A percentile compares a stretch with the other conserved stretches of the same genome.
phyloP scores from a whole-genome alignment of 2,888 invertebrate genomes.

The Uloborus plumipes region DNA sequence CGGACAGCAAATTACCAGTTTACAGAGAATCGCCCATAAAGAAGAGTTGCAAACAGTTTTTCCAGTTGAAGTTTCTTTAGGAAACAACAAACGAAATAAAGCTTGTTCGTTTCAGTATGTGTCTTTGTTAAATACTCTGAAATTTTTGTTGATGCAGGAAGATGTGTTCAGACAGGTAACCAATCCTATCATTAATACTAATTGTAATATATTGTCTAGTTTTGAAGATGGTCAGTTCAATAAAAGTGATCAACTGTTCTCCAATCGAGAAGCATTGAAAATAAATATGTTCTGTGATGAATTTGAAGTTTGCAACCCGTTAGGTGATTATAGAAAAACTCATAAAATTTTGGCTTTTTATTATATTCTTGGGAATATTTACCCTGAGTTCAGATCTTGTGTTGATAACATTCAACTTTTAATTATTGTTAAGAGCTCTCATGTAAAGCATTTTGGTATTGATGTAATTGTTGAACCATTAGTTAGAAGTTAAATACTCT shows the following conservation, averaged over 20 bases:
- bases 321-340: not conserved
- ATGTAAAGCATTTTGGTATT: too few relatives aligned
- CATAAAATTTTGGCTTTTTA: not conserved
- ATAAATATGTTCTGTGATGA: not conserved
- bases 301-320: not conserved
- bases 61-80: not conserved
- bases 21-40: too few relatives aligned
- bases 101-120: not conserved
- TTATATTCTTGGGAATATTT: not conserved
- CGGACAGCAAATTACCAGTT: too few relatives aligned
- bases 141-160: too few relatives aligned
- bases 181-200: too few relatives aligned
- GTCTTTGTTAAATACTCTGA: not conserved
- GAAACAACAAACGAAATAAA: not conserved
- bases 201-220: too few relatives aligned
- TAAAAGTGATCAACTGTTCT: not conserved
- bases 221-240: not conserved
- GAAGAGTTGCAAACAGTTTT: not conserved
- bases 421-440: too few relatives aligned
- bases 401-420: too few relatives aligned
- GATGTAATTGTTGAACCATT: slow-evolving; percentile 1
- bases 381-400: too few relatives aligned
- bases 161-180: too few relatives aligned
- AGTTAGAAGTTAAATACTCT: not conserved
- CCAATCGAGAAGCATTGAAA: not conserved